Percentiles rank a stretch among this genome's conserved stretches.
Conservation (phyloP, 2,888 invertebrate genomes). For the Argyra leucocephala region DNA sequence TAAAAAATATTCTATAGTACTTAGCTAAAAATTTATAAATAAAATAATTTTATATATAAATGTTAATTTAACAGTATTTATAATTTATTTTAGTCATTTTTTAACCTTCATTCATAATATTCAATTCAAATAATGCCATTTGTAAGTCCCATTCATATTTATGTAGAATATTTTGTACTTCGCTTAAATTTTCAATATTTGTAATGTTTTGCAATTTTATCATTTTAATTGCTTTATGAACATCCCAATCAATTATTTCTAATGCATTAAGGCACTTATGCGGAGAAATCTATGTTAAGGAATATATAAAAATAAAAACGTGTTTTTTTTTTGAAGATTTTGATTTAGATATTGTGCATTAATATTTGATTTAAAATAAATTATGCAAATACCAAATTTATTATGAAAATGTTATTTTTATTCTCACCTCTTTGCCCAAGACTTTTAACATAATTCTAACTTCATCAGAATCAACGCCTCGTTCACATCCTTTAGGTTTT, state of each 20-base stretch:
- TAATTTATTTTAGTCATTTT: background rate
- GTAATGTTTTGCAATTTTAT: slow-evolving; percentile 42
- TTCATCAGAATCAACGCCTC: slow-evolving; percentile 82
- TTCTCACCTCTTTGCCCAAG: slow-evolving; percentile 59
- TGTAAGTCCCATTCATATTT: slow-evolving; percentile 43
- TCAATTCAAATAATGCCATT: slow-evolving; percentile 37
- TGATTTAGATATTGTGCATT: too few species aligned
- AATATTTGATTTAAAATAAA: too few species aligned
- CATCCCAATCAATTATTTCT: slow-evolving; percentile 79
- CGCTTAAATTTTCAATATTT: slow-evolving; percentile 30
- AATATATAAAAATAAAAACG: background rate
- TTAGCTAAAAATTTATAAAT: background rate
- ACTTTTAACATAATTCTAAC: slow-evolving; percentile 86
- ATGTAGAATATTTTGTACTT: slow-evolving; percentile 37
- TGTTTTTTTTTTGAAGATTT: background rate
- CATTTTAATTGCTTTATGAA: slow-evolving; percentile 75
- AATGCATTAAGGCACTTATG: slow-evolving; percentile 71
- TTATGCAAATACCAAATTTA: too few species aligned
- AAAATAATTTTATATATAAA: background rate
- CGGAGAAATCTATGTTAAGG: slow-evolving; percentile 49
- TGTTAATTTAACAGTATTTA: too few species aligned
- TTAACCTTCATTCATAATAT: slow-evolving; percentile 11
- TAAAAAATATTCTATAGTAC: background rate
- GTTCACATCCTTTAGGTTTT: slow-evolving; percentile 70
- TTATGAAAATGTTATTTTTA: background rate